phyloP scores from a whole-genome alignment of 1,140 invertebrate species.

The Drosophila dunni region DNA sequence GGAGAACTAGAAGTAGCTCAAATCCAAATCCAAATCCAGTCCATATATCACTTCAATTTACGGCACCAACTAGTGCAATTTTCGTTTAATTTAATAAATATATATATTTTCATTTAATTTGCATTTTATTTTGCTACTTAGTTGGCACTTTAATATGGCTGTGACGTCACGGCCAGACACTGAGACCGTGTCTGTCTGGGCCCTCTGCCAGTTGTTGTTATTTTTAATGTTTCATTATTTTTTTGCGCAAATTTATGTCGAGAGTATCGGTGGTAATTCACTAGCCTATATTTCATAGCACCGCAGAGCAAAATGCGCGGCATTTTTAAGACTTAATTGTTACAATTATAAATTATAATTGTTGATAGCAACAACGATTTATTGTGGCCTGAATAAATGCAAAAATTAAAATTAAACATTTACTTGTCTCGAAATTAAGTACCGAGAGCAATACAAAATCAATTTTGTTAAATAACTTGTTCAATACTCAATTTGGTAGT shows the following conservation, averaged over 20 bases:
- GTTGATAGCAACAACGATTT: conserved; percentile 23
- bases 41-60: background rate
- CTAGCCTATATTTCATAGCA: conserved; percentile 48
- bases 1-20: conserved; percentile 26
- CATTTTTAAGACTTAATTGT: conserved; percentile 65
- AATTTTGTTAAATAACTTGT: background rate
- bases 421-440: background rate
- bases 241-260: conserved; percentile 35
- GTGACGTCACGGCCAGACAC: conserved; percentile 24
- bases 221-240: conserved; percentile 39
- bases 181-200: conserved; percentile 6
- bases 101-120: conserved; percentile 7
- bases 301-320: conserved; percentile 38
- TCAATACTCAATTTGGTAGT: background rate
- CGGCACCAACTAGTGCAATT: conserved; percentile 1
- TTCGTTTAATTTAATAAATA: conserved; percentile 15
- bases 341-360: conserved; percentile 59
- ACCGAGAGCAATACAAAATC: background rate
- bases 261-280: conserved; percentile 31
- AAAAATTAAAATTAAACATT: conserved; percentile 4
- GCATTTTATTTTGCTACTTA: conserved; percentile 4
- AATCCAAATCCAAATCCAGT: background rate
- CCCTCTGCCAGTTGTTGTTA: conserved; percentile 14
- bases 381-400: background rate
- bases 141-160: background rate